Conservation (phyloP, 1,140 invertebrate genomes). For the Choristoneura fumiferana region DNA sequence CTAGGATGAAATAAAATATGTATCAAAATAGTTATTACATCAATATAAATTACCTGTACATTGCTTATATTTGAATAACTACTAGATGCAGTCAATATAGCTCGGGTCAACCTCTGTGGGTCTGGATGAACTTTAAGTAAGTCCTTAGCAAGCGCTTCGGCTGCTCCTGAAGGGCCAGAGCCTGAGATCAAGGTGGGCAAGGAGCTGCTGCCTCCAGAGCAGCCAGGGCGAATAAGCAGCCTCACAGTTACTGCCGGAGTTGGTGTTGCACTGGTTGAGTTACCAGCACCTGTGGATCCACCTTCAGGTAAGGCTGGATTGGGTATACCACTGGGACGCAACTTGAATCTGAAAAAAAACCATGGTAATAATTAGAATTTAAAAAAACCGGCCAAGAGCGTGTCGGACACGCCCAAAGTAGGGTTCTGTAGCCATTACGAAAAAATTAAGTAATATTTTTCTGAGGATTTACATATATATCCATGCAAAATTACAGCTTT, state of each 20-base stretch:
- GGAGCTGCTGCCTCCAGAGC: slow-evolving; percentile 51
- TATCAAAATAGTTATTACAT: too few species aligned
- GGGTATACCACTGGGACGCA: slow-evolving; percentile 61
- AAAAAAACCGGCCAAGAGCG: too few species aligned
- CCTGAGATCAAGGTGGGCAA: slow-evolving; percentile 54
- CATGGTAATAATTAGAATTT: too few species aligned
- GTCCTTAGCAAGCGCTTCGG: slow-evolving; percentile 57
- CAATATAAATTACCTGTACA: slow-evolving; percentile 53
- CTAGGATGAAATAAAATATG: slow-evolving; percentile 18
- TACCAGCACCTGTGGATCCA: slow-evolving; percentile 68
- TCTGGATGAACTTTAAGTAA: slow-evolving; percentile 58
- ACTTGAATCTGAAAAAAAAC: slow-evolving; percentile 62
- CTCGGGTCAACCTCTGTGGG: slow-evolving; percentile 57
- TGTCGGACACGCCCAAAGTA: too few species aligned
- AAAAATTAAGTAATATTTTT: too few species aligned
- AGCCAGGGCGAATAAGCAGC: slow-evolving; percentile 54
- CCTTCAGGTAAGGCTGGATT: slow-evolving; percentile 69
- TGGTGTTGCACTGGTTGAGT: slow-evolving; percentile 62
- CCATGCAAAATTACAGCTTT: too few species aligned
- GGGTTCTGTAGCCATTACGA: too few species aligned
- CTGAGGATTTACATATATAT: too few species aligned
- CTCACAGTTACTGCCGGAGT: slow-evolving; percentile 49
- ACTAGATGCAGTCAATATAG: slow-evolving; percentile 61
- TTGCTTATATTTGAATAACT: slow-evolving; percentile 63
- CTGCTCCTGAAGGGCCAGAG: slow-evolving; percentile 53